A percentile compares a stretch with the other conserved stretches of the same genome.
Evolutionary conservation across 2,888 invertebrate genomes (phyloP).

Genomic region (Lithodes maja): DNA sequence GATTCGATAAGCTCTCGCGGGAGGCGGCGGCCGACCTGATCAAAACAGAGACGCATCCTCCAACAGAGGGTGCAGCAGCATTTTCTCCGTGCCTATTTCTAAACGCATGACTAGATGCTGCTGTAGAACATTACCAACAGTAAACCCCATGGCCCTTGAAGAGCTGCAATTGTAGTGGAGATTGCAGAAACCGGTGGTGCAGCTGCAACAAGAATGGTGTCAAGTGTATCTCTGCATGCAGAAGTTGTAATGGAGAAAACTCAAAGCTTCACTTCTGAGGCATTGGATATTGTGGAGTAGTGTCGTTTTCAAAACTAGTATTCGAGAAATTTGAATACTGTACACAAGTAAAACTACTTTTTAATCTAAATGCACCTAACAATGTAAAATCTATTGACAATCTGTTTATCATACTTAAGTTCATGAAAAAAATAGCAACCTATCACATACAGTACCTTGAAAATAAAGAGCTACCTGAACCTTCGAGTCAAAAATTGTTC

Average conservation of each 20-base stretch:
- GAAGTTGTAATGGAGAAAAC: conserved; percentile 28
- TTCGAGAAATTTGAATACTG: no score
- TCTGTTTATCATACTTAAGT: no score
- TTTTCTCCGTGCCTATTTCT: conserved; percentile 31
- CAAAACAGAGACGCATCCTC: conserved; percentile 34
- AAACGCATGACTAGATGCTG: conserved; percentile 17
- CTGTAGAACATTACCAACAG: conserved; percentile 31
- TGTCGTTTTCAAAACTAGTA: no score
- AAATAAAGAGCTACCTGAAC: no score
- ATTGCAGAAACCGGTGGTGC: conserved; percentile 46
- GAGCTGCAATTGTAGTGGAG: conserved; percentile 50
- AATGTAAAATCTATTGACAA: no score
- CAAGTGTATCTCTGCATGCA: conserved; percentile 35
- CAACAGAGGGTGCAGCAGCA: conserved; percentile 43
- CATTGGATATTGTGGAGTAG: no score
- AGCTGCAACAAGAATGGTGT: conserved; percentile 49
- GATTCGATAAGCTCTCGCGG: conserved; percentile 11
- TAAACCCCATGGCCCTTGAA: conserved; percentile 42
- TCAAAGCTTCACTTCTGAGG: no score
- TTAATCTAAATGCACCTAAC: no score
- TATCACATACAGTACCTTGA: no score
- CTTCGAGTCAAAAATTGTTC: no score
- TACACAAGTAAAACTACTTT: no score
- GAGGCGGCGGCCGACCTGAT: conserved; percentile 30
- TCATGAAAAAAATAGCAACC: no score